Percentiles rank a stretch among this genome's conserved stretches.
Evolutionary conservation across 2,113 vertebrate species (phyloP).

Genomic region (Odocoileus virginianus): DNA sequence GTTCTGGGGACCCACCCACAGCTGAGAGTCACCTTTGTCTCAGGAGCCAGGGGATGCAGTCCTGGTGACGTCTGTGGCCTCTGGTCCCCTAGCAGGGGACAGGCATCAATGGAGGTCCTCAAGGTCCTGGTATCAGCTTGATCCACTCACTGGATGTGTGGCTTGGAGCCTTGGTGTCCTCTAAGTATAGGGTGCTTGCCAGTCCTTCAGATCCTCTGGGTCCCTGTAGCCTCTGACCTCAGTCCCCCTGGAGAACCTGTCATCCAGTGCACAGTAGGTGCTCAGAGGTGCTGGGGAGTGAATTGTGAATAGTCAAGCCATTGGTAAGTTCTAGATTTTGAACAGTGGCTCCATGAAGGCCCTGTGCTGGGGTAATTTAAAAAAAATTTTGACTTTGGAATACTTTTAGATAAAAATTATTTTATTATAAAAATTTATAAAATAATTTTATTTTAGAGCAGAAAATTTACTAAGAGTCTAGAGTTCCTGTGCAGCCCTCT

Average conservation of each 20-base stretch:
- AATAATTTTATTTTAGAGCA: not conserved
- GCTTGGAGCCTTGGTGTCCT: not conserved
- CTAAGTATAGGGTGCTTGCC: accelerated
- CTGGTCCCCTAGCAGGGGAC: not conserved
- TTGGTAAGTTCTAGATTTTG: accelerated
- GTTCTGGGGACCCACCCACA: not conserved
- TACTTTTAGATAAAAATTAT: not conserved
- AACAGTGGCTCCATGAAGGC: accelerated
- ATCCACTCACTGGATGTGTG: accelerated
- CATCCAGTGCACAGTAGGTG: accelerated
- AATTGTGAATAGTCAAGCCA: accelerated
- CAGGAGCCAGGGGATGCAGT: not conserved
- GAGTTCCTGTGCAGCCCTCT: accelerated
- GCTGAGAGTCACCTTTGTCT: not conserved
- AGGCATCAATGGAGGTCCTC: not conserved
- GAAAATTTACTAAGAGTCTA: no score
- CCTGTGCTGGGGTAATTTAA: accelerated
- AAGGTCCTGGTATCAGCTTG: not conserved
- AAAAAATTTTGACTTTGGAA: not conserved
- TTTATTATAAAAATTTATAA: not conserved
- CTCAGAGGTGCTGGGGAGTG: accelerated
- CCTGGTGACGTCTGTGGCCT: not conserved
- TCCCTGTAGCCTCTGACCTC: not conserved
- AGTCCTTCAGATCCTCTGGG: not conserved
- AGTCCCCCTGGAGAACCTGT: accelerated